Evolutionary conservation across 2,797 vertebrate species (phyloP).

Genomic region (Pagetopsis macropterus): DNA sequence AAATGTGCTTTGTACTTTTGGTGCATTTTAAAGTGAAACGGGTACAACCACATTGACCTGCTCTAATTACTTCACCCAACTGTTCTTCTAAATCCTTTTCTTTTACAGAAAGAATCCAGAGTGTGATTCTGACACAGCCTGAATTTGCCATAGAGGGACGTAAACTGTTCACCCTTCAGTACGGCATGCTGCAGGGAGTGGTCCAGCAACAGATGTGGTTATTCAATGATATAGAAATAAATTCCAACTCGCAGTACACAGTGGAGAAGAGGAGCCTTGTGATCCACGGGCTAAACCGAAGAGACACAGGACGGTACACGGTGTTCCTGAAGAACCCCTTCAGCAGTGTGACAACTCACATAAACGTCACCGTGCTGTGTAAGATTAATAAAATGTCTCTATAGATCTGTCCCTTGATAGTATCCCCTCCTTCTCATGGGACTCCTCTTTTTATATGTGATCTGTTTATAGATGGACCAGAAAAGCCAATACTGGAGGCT

Average conservation of each 20-base stretch:
- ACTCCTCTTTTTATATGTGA: conserved; percentile 8
- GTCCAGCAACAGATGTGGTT: conserved; percentile 78
- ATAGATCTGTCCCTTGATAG: not conserved
- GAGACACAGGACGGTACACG: conserved; percentile 80
- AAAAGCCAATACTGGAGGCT: conserved; percentile 70
- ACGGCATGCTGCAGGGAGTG: conserved; percentile 68
- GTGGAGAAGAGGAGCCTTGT: conserved; percentile 62
- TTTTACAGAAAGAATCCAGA: conserved; percentile 70
- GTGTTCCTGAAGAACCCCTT: conserved; percentile 85
- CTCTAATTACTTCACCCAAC: not conserved
- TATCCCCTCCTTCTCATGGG: not conserved
- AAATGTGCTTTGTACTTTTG: not conserved
- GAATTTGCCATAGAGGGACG: conserved; percentile 65
- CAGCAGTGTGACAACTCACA: conserved; percentile 41
- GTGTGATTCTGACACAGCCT: conserved; percentile 49
- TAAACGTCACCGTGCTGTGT: conserved; percentile 83
- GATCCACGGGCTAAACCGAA: conserved; percentile 68
- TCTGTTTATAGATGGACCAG: conserved; percentile 85
- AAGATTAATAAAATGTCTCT: conserved; percentile 57
- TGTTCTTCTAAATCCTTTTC: conserved; percentile 3
- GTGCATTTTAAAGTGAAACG: not conserved
- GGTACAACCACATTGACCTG: not conserved
- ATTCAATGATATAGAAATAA: conserved; percentile 67
- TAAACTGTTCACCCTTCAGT: conserved; percentile 67
- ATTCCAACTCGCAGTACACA: conserved; percentile 55